Evolutionary conservation across 2,797 vertebrate species (phyloP).

Genomic region (Trematomus bernacchii): DNA sequence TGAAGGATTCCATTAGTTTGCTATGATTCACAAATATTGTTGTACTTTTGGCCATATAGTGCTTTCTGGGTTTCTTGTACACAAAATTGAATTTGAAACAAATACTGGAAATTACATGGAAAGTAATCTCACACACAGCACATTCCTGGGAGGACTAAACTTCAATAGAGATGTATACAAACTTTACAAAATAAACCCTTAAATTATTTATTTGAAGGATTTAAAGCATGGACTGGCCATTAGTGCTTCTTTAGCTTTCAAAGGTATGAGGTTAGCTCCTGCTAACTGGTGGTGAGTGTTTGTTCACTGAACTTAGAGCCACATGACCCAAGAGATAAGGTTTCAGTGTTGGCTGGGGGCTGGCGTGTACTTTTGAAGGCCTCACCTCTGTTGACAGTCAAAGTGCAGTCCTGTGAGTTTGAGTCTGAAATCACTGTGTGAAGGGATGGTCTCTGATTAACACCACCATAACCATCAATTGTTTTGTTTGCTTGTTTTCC

Average conservation of each 20-base stretch:
- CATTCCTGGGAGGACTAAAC: conserved; percentile 50
- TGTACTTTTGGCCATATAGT: not conserved
- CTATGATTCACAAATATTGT: not conserved
- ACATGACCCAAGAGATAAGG: conserved; percentile 80
- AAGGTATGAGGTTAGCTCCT: conserved; percentile 28
- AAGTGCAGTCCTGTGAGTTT: conserved; percentile 52
- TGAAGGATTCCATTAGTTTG: conserved; percentile 10
- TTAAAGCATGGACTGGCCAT: not conserved
- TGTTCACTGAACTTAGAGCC: conserved; percentile 66
- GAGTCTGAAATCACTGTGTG: conserved; percentile 38
- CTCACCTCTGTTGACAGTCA: conserved; percentile 64
- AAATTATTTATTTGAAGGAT: not conserved
- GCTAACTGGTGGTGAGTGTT: conserved; percentile 57
- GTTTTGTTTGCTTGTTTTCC: conserved; percentile 32
- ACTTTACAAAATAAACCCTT: not conserved
- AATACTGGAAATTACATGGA: conserved; percentile 40
- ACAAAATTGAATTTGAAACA: conserved; percentile 23
- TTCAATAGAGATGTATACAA: conserved; percentile 2
- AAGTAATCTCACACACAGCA: conserved; percentile 45
- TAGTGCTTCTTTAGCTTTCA: conserved; percentile 19
- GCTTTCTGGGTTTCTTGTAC: conserved; percentile 1
- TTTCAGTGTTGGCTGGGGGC: conserved; percentile 68
- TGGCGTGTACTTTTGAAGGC: conserved; percentile 73
- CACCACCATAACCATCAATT: conserved; percentile 28
- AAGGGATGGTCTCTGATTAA: conserved; percentile 35